These are phyloP conservation scores for Chionoecetes opilio DNA, from an alignment of 1,140 invertebrate species.

Conservation along the genomic window DNA sequence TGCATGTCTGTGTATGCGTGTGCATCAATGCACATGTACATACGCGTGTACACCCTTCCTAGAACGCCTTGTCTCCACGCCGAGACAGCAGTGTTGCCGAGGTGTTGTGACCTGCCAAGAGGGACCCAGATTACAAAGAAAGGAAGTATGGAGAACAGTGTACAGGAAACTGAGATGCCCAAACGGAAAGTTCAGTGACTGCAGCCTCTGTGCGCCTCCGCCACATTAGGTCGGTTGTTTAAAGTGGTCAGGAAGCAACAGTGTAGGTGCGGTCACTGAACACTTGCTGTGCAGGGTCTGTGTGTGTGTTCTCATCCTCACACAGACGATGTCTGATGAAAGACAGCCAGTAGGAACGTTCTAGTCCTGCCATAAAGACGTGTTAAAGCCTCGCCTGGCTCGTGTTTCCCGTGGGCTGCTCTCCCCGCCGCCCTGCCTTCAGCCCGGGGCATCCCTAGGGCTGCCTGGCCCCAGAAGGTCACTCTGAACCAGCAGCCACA, in stretches of 20 bases:
- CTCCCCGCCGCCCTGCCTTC: conserved; percentile 59
- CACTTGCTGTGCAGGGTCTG: background rate
- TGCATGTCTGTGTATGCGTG: no score
- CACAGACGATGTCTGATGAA: background rate
- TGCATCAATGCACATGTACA: background rate
- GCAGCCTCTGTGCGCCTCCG: conserved; percentile 8
- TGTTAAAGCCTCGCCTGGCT: conserved; percentile 33
- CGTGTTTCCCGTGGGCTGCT: conserved; percentile 41
- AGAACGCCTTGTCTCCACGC: no score
- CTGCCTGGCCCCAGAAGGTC: conserved; percentile 49
- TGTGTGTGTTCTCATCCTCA: background rate
- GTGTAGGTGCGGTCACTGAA: background rate
- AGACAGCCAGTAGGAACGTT: conserved; percentile 7
- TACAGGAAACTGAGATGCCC: conserved; percentile 42
- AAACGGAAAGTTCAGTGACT: background rate
- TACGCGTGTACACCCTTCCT: background rate
- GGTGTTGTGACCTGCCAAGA: conserved; percentile 66
- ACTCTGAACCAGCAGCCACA: conserved; percentile 34
- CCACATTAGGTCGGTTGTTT: background rate
- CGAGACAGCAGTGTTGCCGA: conserved; percentile 31
- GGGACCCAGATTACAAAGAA: conserved; percentile 53
- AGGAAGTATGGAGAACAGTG: conserved; percentile 45
- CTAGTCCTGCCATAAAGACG: conserved; percentile 40
- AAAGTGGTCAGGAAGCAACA: background rate
- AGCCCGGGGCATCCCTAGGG: no score